Percentiles rank a stretch among this genome's conserved stretches.
These are phyloP conservation scores for Nasonia giraulti DNA, from an alignment of 1,140 invertebrate genomes.

Conservation along the genomic window DNA sequence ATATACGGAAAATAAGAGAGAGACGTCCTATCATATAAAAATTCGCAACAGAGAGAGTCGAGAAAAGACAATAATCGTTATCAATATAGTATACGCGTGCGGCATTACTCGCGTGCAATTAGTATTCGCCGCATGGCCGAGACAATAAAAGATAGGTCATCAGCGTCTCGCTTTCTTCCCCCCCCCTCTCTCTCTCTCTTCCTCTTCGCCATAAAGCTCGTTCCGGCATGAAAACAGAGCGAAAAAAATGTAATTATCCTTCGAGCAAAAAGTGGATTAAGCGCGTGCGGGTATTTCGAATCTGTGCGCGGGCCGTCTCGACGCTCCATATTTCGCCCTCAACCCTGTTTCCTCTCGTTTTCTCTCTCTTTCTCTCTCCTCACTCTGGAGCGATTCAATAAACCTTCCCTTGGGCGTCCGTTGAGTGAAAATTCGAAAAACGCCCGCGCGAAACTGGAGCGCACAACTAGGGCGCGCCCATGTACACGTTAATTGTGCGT, in stretches of 20 bases:
- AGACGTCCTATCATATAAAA: too few species aligned
- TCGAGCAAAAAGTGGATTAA: conserved; percentile 12
- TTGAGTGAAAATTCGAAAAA: conserved; percentile 18
- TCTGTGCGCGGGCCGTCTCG: background rate
- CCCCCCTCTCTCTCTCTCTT: too few species aligned
- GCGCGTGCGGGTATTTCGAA: background rate
- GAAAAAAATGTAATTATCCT: background rate
- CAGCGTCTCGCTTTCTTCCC: background rate
- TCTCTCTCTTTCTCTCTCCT: too few species aligned
- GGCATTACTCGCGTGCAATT: background rate
- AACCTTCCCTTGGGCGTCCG: background rate
- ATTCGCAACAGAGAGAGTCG: too few species aligned
- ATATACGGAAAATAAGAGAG: too few species aligned
- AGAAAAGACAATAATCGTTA: too few species aligned
- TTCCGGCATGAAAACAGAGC: background rate
- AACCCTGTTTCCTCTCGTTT: too few species aligned
- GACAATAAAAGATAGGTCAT: background rate
- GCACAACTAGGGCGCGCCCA: background rate
- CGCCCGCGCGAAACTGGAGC: conserved; percentile 9
- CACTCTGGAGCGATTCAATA: background rate
- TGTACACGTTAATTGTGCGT: background rate
- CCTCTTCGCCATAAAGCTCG: background rate
- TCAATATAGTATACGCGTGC: too few species aligned
- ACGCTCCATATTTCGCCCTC: background rate
- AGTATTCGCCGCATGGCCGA: background rate